Conservation (phyloP, 2,797 vertebrate genomes). For the Rallus crepitans region DNA sequence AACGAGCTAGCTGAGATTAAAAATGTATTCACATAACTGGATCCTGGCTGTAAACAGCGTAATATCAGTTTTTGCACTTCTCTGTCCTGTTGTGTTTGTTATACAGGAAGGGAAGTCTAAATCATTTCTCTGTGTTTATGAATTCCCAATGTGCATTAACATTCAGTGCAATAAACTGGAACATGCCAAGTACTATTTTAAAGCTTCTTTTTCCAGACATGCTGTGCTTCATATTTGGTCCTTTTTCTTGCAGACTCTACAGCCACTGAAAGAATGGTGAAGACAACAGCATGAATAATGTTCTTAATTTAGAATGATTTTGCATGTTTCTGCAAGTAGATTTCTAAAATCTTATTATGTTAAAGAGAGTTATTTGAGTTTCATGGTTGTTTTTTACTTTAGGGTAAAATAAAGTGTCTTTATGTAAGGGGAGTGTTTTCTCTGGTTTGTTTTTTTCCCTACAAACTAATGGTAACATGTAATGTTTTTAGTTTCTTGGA, state of each 20-base stretch:
- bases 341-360: background rate
- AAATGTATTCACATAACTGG: background rate
- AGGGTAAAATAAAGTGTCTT: background rate
- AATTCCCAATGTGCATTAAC: conserved; percentile 65
- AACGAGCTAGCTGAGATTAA: background rate
- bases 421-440: background rate
- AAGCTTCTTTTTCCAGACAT: conserved; percentile 38
- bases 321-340: background rate
- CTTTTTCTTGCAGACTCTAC: background rate
- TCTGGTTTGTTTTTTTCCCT: background rate
- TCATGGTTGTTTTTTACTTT: background rate
- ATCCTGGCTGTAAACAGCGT: background rate
- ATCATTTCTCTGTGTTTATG: conserved; percentile 57
- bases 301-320: background rate
- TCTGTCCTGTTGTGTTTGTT: conserved; percentile 27
- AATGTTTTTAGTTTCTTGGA: background rate
- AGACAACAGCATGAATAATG: background rate
- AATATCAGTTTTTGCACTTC: conserved; percentile 7
- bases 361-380: background rate
- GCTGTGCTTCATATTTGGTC: background rate
- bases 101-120: conserved; percentile 38
- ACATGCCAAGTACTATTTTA: conserved; percentile 64
- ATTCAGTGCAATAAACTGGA: conserved; percentile 61
- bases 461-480: background rate
- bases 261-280: background rate